Evolutionary conservation across 53 echinoderm and acorn worm genomes (phyloP).

Genomic region (Pentamera pediparva): DNA sequence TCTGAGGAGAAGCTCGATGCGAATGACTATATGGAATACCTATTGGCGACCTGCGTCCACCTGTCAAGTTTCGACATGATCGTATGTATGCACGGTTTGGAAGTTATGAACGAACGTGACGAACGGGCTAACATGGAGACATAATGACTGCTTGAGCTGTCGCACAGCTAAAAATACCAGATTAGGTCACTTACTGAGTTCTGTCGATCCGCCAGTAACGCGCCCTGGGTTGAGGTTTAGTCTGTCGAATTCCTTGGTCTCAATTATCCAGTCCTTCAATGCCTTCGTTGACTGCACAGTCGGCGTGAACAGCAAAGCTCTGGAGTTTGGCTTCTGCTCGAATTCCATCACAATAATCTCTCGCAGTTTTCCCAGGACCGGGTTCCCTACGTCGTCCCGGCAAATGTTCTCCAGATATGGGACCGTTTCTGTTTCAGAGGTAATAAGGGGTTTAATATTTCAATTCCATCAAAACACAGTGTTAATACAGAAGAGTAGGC

Average conservation of each 20-base stretch:
- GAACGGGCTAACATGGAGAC: too few relatives aligned
- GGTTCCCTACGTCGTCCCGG: background rate
- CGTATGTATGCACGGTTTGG: too few relatives aligned
- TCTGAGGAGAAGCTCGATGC: too few relatives aligned
- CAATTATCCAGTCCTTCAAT: conserved; percentile 23
- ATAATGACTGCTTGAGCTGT: too few relatives aligned
- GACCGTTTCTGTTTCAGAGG: conserved; percentile 5
- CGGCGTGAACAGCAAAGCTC: conserved; percentile 11
- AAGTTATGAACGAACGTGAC: too few relatives aligned
- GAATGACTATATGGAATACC: too few relatives aligned
- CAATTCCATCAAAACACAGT: too few relatives aligned
- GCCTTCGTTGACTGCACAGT: conserved; percentile 25
- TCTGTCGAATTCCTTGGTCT: background rate
- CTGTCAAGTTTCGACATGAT: too few relatives aligned
- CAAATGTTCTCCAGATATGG: background rate
- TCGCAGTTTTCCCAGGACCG: background rate
- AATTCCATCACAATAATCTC: conserved; percentile 19
- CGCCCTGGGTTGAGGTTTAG: conserved; percentile 17
- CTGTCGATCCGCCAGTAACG: conserved; percentile 10
- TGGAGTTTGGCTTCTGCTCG: background rate
- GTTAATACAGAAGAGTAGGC: too few relatives aligned
- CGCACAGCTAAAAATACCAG: too few relatives aligned
- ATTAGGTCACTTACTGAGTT: conserved; percentile 31
- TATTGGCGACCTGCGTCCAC: too few relatives aligned
- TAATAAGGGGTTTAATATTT: too few relatives aligned